phyloP scores from a whole-genome alignment of 2,113 vertebrate species.

The Alligator mississippiensis region DNA sequence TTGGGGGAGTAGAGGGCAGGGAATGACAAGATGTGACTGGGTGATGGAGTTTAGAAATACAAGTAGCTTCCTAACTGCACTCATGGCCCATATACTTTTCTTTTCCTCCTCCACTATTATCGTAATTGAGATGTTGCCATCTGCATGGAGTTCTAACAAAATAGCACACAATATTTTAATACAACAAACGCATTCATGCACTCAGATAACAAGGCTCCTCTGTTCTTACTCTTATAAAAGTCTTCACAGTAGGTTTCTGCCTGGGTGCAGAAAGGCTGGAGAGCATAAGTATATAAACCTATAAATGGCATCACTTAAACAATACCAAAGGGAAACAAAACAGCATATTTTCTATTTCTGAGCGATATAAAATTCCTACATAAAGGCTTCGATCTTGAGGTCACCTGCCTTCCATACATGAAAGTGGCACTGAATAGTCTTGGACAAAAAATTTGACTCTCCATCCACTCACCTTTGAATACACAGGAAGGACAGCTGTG shows the following conservation, averaged over 20 bases:
- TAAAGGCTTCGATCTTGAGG: background rate
- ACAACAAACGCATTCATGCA: background rate
- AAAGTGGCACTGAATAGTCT: background rate
- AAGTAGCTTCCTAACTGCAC: background rate
- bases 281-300: background rate
- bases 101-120: background rate
- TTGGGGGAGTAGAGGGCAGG: no score
- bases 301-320: background rate
- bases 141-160: background rate
- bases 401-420: background rate
- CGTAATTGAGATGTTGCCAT: background rate
- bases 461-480: background rate
- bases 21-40: background rate
- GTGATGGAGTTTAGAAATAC: background rate
- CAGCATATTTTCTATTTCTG: background rate
- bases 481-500: background rate
- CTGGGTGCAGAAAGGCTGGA: background rate
- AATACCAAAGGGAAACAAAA: background rate
- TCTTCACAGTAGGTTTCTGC: background rate
- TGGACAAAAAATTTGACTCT: slow-evolving; percentile 1
- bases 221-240: background rate
- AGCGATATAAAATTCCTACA: background rate
- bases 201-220: background rate
- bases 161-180: background rate
- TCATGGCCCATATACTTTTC: background rate